Conservation (phyloP, 2,797 vertebrate genomes). For the Psittacula derbiana region DNA sequence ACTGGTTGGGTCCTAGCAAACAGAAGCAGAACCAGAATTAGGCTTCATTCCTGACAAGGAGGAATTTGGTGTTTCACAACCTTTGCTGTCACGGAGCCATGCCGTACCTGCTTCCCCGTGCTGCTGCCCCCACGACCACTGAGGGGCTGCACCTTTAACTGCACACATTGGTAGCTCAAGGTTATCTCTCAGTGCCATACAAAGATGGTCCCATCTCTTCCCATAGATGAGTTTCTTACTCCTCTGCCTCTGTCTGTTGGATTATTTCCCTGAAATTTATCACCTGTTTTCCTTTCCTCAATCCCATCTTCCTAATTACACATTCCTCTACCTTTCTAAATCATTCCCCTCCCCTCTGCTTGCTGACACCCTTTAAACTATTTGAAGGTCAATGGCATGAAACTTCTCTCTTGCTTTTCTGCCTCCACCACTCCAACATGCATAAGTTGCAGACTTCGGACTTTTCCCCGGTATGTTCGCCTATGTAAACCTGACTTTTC, state of each 20-base stretch:
- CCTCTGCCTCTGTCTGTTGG: not conserved
- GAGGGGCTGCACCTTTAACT: not conserved
- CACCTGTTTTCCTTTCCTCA: conserved; percentile 18
- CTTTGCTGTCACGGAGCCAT: not conserved
- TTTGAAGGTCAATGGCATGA: not conserved
- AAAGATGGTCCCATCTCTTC: not conserved
- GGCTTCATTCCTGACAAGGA: not conserved
- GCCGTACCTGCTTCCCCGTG: not conserved
- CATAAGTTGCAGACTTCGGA: not conserved
- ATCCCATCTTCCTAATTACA: conserved; percentile 3
- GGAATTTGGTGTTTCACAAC: not conserved
- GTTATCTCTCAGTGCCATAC: not conserved
- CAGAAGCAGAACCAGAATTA: not conserved
- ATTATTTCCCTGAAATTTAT: conserved; percentile 43
- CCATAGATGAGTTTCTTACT: not conserved
- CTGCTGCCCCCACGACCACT: accelerated
- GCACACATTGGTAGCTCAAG: not conserved
- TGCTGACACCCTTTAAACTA: conserved; percentile 16
- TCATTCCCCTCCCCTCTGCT: conserved; percentile 43
- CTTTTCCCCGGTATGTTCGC: not conserved
- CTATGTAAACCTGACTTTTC: not conserved
- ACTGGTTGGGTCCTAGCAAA: not conserved
- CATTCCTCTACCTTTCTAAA: conserved; percentile 60
- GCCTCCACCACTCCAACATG: not conserved
- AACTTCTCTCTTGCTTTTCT: not conserved